Conservation (phyloP, 2,797 vertebrate species). For the Helostoma temminkii region DNA sequence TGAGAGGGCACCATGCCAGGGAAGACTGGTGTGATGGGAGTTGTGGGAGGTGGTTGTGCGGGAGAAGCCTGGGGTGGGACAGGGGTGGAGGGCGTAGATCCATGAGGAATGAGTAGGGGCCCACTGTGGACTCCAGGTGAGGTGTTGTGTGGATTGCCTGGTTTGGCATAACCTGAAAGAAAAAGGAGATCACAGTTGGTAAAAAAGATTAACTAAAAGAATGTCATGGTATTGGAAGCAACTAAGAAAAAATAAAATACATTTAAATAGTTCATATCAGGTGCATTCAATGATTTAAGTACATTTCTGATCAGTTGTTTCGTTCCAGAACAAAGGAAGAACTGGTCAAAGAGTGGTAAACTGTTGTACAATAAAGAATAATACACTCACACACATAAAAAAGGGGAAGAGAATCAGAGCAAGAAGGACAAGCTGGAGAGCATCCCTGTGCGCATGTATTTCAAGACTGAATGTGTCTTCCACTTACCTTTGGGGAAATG, state of each 20-base stretch:
- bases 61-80: constrained; percentile 86
- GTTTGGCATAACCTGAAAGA: constrained; percentile 89
- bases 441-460: constrained; percentile 38
- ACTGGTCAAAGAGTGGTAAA: constrained; percentile 20
- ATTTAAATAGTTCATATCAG: background rate
- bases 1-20: constrained; percentile 89
- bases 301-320: constrained; percentile 12
- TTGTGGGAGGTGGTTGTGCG: constrained; percentile 85
- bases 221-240: background rate
- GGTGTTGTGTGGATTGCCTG: constrained; percentile 87
- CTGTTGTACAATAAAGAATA: constrained; percentile 24
- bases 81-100: constrained; percentile 89
- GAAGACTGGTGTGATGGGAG: constrained; percentile 88
- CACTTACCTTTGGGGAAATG: constrained; percentile 59
- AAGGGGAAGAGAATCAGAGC: constrained; percentile 33
- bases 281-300: background rate
- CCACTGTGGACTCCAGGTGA: constrained; percentile 79
- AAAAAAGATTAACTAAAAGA: background rate
- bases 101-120: constrained; percentile 89
- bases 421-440: constrained; percentile 44
- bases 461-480: constrained; percentile 46
- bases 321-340: constrained; percentile 22
- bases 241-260: background rate
- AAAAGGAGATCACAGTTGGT: constrained; percentile 15
- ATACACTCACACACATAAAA: constrained; percentile 19